Base-by-base conservation (phyloP, 2,888 invertebrate species). In the Falcaria lacertinaria region DNA sequence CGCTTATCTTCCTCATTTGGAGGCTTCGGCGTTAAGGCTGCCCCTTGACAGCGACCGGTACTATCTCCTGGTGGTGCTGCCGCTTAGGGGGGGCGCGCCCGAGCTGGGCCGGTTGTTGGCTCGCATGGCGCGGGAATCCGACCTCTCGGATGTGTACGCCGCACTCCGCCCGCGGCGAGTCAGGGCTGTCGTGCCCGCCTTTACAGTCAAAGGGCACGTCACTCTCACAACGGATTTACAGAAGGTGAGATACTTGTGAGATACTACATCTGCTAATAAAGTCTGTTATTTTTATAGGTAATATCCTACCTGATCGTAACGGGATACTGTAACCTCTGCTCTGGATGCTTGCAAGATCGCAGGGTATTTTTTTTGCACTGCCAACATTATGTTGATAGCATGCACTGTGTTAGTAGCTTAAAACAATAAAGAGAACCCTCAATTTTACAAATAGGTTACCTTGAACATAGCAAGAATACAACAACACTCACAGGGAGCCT, bases 11-110 rank as follows among this genome's bases (percentile, higher is more conserved):
- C 92, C 94, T 1, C 91, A 92, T 54, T 75, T 96, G 53, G 92
- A 94, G 60, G 92, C 95, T 7, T 90, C 93, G 35, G 94, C 93
- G 1, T 82, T 96, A 41, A 93, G 95, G 51, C 90, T 96, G 64
- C 96, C 96, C 8, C 75, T 96, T 42, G 96, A 96, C 70, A 95
- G 95, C 54, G 91, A 93, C 0, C 91, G 94, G 43, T 96, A 96
- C 71, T 95, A 94, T 66, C 87, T 96, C 34, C 85, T 96, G 42
- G 91, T 96, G 36, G 74, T 96, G 40, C 80, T 96, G 50, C 95
- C 96, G 1, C 86, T 91, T 43, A 90, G 92, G 41, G 90, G 91
- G 36, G 92, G 93, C 33, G 79, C 87, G 28, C 90, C 91, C 33
- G 90, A 91, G 54, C 86, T 95, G 41, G 91, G 91, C 39, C 85